These are phyloP conservation scores for Melanotaenia parkinsoni DNA, from an alignment of 2,797 vertebrate species.

Conservation along the genomic window DNA sequence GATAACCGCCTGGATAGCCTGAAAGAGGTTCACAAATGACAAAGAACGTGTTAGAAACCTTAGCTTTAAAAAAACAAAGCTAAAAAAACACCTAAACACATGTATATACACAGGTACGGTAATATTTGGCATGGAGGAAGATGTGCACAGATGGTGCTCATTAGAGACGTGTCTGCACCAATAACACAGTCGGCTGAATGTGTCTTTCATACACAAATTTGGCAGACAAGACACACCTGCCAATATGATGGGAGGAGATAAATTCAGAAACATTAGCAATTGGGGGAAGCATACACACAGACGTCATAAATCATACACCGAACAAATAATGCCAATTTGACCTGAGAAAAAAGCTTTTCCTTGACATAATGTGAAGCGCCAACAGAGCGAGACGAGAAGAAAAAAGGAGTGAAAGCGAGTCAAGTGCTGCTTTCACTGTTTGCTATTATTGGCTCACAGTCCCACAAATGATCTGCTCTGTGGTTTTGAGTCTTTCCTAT, in stretches of 20 bases:
- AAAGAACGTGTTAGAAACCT: constrained; percentile 36
- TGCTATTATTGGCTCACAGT: constrained; percentile 52
- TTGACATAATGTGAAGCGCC: constrained; percentile 7
- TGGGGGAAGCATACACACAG: constrained; percentile 17
- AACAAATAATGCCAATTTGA: constrained; percentile 45
- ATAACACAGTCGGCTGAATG: constrained; percentile 73
- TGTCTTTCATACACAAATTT: constrained; percentile 56
- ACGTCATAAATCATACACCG: constrained; percentile 49
- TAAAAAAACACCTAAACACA: constrained; percentile 5
- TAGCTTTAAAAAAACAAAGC: neutral
- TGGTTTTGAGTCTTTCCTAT: constrained; percentile 35
- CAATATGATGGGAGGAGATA: constrained; percentile 66
- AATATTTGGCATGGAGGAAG: constrained; percentile 56
- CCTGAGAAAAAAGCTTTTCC: constrained; percentile 24
- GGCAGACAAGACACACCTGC: constrained; percentile 67
- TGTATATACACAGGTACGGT: constrained; percentile 22
- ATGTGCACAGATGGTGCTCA: constrained; percentile 79
- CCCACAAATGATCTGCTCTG: constrained; percentile 36
- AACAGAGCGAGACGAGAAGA: constrained; percentile 11
- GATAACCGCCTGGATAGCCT: constrained; percentile 97
- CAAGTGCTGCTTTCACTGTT: constrained; percentile 31
- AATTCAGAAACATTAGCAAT: constrained; percentile 55
- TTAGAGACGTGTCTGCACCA: constrained; percentile 76
- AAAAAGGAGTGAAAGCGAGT: constrained; percentile 12
- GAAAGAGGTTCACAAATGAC: constrained; percentile 30